Evolutionary conservation across 2,113 vertebrate species (phyloP), one percentile per base, ranked within the genome.

Genomic region (Rhegmatorhina hoffmannsi): DNA sequence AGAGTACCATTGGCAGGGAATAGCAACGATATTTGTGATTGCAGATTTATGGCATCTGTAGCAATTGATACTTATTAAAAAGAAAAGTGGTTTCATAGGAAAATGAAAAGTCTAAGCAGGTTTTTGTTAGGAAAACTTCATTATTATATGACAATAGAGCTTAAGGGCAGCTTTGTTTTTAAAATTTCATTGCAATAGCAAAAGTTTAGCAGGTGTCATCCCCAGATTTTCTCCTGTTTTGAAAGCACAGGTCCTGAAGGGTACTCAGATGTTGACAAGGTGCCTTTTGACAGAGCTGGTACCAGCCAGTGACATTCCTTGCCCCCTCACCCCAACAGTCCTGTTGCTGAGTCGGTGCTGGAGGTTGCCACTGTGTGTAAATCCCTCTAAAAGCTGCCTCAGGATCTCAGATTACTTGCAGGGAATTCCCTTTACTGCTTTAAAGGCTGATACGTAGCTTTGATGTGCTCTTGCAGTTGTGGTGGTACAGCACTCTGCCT

Each of bases 241-340:
- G 58, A 63, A 84, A 52, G 38, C 0, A 0, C 14, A 18, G 33
- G 17, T 84, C 52, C 38, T 28, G 50, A 55, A 7, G 4, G 2
- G 59, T 38, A n/a, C 38, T 31, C 7, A 7, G 69, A 17, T 50
- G 49, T 25, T 56, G 52, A 29, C 14, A 14, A 74, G 47, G 18
- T 55, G 66, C 44, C 60, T 44, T 38, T 9, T 2, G 33, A 36
- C 43, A 56, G 25, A 28, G 31, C 44, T 58, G 2, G 0, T 53
- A 28, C 29, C n/a, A 34, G 10, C 60, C 43, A 28, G 25, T 53
- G 46, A 31, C 46, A 11, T 13, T 38, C 23, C 7, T 0, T 0
- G 25, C 36, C 28, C 12, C 4, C 6, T 31, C 31, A 31, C 16
- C 44, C 28, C 19, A 20, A 0, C 1, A 1, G 46, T 53, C 36